Percentiles rank a stretch among this genome's conserved stretches.
phyloP scores from a whole-genome alignment of 1,140 invertebrate species.

The Drosophila paulistorum region DNA sequence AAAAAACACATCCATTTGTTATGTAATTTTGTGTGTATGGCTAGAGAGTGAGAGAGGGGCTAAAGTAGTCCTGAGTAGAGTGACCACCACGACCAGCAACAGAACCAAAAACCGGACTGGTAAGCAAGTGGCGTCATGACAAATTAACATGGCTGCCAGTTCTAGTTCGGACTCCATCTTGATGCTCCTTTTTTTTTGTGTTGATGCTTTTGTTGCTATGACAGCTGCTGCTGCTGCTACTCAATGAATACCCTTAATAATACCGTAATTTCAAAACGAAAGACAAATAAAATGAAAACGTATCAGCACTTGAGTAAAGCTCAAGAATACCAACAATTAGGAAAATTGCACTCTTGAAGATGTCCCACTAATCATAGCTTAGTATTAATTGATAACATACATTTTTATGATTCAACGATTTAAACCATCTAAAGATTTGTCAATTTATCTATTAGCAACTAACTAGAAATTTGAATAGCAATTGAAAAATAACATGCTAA shows the following conservation, averaged over 20 bases:
- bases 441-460: too few species aligned
- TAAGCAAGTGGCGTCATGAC: conserved; percentile 70
- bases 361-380: neutral
- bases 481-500: too few species aligned
- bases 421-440: too few species aligned
- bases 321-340: neutral
- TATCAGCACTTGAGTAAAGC: conserved; percentile 4
- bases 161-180: conserved; percentile 47
- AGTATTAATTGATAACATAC: too few species aligned
- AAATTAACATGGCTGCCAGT: conserved; percentile 73
- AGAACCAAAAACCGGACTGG: conserved; percentile 48
- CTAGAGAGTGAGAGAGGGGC: neutral
- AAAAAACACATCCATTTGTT: conserved; percentile 69
- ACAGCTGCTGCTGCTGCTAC: conserved; percentile 27
- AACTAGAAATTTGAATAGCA: too few species aligned
- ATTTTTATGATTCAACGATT: too few species aligned
- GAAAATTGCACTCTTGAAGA: neutral
- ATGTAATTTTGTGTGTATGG: conserved; percentile 53
- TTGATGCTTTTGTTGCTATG: conserved; percentile 16
- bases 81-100: conserved; percentile 1
- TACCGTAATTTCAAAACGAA: conserved; percentile 1
- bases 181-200: conserved; percentile 22
- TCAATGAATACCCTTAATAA: conserved; percentile 24
- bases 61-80: neutral
- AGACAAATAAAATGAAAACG: neutral